These are phyloP conservation scores for Hydropsyche tenuis DNA, from an alignment of 1,140 invertebrate genomes.

Conservation along the genomic window DNA sequence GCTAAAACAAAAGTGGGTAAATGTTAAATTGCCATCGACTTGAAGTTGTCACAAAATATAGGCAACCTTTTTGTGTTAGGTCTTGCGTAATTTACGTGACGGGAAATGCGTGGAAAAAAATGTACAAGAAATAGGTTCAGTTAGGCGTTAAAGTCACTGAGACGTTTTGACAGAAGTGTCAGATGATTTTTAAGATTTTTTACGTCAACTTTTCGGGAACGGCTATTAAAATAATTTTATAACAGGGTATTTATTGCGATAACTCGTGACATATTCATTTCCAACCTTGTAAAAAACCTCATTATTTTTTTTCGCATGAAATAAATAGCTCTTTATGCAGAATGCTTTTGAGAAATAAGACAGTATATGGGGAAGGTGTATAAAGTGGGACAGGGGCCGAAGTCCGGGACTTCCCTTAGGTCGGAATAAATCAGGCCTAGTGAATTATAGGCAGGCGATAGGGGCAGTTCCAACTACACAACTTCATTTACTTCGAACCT, in stretches of 20 bases:
- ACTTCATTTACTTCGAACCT: constrained; percentile 33
- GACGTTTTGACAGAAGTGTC: constrained; percentile 4
- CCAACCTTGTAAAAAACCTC: too few relatives aligned
- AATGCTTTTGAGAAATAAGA: background rate
- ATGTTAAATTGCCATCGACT: too few relatives aligned
- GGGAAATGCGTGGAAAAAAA: background rate
- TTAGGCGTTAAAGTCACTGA: background rate
- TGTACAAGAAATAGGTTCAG: background rate
- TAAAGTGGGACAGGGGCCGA: background rate
- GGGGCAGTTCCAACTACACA: constrained; percentile 17
- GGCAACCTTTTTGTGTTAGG: too few relatives aligned
- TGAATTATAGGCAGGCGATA: constrained; percentile 29
- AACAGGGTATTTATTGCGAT: too few relatives aligned
- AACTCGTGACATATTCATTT: too few relatives aligned
- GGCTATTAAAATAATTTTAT: too few relatives aligned
- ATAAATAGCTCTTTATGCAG: background rate
- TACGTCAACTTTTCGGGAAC: background rate
- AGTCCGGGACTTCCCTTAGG: background rate
- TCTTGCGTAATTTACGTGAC: too few relatives aligned
- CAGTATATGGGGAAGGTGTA: constrained; percentile 9
- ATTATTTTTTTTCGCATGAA: background rate
- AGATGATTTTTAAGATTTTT: constrained; percentile 12
- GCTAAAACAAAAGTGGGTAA: too few relatives aligned
- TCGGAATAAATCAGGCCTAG: constrained; percentile 32
- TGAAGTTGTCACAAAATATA: too few relatives aligned